These are phyloP conservation scores for Thelaira solivaga DNA, from an alignment of 2,888 invertebrate species.

Conservation along the genomic window DNA sequence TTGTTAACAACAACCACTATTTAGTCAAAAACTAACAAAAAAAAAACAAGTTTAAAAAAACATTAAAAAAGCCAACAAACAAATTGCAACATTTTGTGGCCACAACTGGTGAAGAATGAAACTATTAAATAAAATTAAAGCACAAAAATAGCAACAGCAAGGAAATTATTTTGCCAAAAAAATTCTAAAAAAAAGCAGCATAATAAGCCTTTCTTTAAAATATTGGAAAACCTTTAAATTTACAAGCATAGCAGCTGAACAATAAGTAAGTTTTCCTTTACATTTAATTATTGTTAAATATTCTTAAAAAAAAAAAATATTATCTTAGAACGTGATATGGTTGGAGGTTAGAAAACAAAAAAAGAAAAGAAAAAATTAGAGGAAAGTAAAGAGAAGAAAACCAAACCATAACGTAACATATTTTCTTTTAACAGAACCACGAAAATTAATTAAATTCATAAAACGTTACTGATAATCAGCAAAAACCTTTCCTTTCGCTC, in stretches of 20 bases:
- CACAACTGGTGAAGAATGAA: slow-evolving; percentile 53
- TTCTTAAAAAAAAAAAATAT: slow-evolving; percentile 39
- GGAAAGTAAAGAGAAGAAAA: neutral
- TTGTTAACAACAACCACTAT: slow-evolving; percentile 52
- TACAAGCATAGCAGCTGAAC: neutral
- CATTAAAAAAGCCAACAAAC: slow-evolving; percentile 22
- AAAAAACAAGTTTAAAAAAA: neutral
- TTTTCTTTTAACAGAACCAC: slow-evolving; percentile 43
- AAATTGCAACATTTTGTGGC: slow-evolving; percentile 57
- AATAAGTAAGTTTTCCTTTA: slow-evolving; percentile 41
- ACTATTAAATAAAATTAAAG: slow-evolving; percentile 48
- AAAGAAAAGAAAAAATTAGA: neutral
- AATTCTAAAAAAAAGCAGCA: slow-evolving; percentile 24
- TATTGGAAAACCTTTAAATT: neutral
- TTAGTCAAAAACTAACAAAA: slow-evolving; percentile 10
- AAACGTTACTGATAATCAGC: slow-evolving; percentile 45
- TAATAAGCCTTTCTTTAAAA: slow-evolving; percentile 28
- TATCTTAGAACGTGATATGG: slow-evolving; percentile 57
- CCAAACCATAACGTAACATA: slow-evolving; percentile 14
- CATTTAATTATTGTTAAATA: slow-evolving; percentile 49
- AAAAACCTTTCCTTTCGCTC: neutral
- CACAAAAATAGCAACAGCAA: slow-evolving; percentile 3
- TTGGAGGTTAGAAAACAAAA: neutral
- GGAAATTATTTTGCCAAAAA: slow-evolving; percentile 23
- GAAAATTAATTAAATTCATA: slow-evolving; percentile 64